Evolutionary conservation across 2,113 vertebrate genomes (phyloP).

Genomic region (Gnathonemus echidnorhynchus): DNA sequence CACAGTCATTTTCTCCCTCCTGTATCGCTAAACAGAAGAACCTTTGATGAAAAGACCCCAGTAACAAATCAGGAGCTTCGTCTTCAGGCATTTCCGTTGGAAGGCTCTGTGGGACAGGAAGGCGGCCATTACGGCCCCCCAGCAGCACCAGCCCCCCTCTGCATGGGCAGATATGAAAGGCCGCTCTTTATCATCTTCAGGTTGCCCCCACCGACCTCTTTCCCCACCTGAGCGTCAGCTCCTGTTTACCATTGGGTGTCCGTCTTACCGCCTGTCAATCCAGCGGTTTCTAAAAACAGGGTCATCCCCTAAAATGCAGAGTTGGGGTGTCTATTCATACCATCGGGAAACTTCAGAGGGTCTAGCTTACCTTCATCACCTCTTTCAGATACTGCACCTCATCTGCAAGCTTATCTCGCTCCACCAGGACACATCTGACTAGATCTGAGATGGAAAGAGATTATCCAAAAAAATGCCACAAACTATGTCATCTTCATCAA

Average conservation of each 20-base stretch:
- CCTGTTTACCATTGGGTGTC: slow-evolving; percentile 37
- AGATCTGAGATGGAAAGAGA: slow-evolving; percentile 46
- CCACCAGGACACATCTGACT: slow-evolving; percentile 50
- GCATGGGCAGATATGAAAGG: slow-evolving; percentile 22
- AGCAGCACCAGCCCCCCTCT: slow-evolving; percentile 21
- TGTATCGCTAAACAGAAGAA: slow-evolving; percentile 13
- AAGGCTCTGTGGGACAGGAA: slow-evolving; percentile 47
- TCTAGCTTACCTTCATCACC: slow-evolving; percentile 50
- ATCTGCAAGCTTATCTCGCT: slow-evolving; percentile 31
- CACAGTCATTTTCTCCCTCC: neutral
- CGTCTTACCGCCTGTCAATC: neutral
- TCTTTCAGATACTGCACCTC: slow-evolving; percentile 52
- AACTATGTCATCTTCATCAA: neutral
- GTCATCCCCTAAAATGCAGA: neutral
- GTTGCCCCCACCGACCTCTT: slow-evolving; percentile 15
- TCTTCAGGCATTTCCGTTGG: slow-evolving; percentile 25
- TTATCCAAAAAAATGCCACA: neutral
- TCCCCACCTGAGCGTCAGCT: slow-evolving; percentile 26
- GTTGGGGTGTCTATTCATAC: neutral
- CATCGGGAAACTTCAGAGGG: neutral
- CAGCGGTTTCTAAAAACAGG: neutral
- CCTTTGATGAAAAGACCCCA: slow-evolving; percentile 9
- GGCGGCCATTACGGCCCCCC: slow-evolving; percentile 41
- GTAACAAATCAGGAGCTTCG: slow-evolving; percentile 8
- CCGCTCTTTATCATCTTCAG: slow-evolving; percentile 12